These are phyloP conservation scores for Anguilla pacifica DNA, from an alignment of 2,797 vertebrate species.

Conservation along the genomic window DNA sequence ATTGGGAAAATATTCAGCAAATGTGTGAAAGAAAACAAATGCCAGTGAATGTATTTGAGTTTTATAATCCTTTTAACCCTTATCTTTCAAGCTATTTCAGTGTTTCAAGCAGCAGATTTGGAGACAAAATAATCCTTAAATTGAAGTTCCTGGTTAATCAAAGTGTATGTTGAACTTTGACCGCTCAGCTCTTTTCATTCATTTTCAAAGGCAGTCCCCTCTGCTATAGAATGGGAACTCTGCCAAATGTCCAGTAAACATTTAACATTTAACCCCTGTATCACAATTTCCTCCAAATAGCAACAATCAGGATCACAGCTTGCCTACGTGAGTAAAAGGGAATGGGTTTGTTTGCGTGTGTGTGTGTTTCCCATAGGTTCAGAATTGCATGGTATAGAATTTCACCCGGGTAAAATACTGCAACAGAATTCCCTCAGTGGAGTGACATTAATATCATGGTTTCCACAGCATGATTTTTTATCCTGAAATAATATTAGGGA, in stretches of 20 bases:
- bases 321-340: conserved; percentile 78
- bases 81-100: background rate
- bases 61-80: background rate
- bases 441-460: conserved; percentile 41
- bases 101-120: background rate
- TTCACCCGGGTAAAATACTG: conserved; percentile 51
- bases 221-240: conserved; percentile 8
- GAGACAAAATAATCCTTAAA: background rate
- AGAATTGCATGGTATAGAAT: conserved; percentile 68
- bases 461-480: conserved; percentile 36
- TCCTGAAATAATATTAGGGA: conserved; percentile 32
- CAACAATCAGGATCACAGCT: conserved; percentile 78
- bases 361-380: conserved; percentile 61
- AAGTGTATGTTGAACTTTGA: conserved; percentile 7
- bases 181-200: background rate
- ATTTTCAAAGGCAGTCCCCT: background rate
- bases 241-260: conserved; percentile 23
- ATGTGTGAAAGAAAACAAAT: background rate
- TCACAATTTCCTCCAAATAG: conserved; percentile 75
- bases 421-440: conserved; percentile 47
- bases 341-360: conserved; percentile 66
- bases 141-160: background rate
- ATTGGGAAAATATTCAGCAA: background rate
- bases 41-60: background rate
- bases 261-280: conserved; percentile 59